Conservation (phyloP, 2,113 vertebrate genomes). For the Cygnus buccinator region DNA sequence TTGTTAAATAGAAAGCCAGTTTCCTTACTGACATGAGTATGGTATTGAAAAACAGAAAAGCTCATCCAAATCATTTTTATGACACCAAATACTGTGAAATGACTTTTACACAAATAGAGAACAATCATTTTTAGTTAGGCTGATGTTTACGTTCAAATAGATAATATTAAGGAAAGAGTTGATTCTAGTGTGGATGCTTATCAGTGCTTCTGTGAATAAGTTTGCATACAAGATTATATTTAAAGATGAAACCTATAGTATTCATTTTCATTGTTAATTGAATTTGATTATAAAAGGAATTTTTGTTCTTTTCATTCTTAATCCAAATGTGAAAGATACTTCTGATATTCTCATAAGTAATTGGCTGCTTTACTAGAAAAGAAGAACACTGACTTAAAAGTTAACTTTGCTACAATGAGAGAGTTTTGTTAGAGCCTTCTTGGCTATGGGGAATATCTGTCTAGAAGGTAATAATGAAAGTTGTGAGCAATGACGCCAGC, state of each 20-base stretch:
- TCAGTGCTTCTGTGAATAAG: constrained; percentile 36
- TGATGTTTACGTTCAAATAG: constrained; percentile 9
- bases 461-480: background rate
- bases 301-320: constrained; percentile 7
- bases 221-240: background rate
- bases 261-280: background rate
- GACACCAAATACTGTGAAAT: constrained; percentile 30
- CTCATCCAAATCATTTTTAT: constrained; percentile 19
- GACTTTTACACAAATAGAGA: background rate
- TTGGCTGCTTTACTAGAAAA: background rate
- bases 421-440: background rate
- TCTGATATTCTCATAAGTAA: background rate
- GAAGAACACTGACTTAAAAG: background rate
- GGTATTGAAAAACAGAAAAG: constrained; percentile 32
- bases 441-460: background rate
- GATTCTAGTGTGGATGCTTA: constrained; percentile 6
- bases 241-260: background rate
- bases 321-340: background rate
- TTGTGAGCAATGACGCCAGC: background rate
- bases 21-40: constrained; percentile 19
- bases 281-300: background rate
- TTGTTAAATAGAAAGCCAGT: constrained; percentile 49
- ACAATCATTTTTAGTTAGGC: constrained; percentile 10
- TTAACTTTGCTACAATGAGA: background rate
- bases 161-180: constrained; percentile 30